Conservation (phyloP, 2,888 invertebrate species). For the Chloroclystis v-ata region DNA sequence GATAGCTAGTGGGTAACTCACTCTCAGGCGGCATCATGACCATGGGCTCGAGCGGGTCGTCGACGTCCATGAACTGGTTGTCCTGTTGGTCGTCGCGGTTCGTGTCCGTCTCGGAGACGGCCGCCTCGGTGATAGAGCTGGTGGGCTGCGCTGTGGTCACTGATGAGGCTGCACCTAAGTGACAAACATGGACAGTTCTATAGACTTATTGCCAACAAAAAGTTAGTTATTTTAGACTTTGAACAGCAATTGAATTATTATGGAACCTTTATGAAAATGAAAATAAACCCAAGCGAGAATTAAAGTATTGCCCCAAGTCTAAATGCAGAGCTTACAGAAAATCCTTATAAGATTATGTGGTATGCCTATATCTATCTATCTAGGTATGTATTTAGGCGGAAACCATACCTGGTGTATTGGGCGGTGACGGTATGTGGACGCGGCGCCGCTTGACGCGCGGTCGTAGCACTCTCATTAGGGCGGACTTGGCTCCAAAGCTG, state of each 20-base stretch:
- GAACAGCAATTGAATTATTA: too few species aligned
- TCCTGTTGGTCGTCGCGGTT: conserved; percentile 65
- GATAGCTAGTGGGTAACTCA: conserved; percentile 27
- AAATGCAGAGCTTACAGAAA: too few species aligned
- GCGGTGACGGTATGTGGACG: conserved; percentile 87
- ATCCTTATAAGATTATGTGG: too few species aligned
- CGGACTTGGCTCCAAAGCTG: conserved; percentile 94
- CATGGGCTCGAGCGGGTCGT: conserved; percentile 79
- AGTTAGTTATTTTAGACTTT: too few species aligned
- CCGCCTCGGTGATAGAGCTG: conserved; percentile 56
- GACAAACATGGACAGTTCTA: not conserved
- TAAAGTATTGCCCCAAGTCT: too few species aligned
- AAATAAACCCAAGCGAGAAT: too few species aligned
- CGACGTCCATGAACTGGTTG: conserved; percentile 78
- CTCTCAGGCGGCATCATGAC: conserved; percentile 78
- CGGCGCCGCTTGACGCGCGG: conserved; percentile 86
- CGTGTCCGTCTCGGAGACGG: conserved; percentile 55
- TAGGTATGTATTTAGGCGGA: too few species aligned
- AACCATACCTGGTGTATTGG: conserved; percentile 80
- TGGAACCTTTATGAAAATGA: too few species aligned
- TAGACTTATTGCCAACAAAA: too few species aligned
- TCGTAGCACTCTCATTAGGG: conserved; percentile 88
- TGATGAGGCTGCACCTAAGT: conserved; percentile 56
- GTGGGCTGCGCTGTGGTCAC: conserved; percentile 59
- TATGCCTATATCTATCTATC: too few species aligned